These are phyloP conservation scores for Sepioteuthis lessoniana DNA, from an alignment of 2,888 invertebrate genomes.

Conservation along the genomic window DNA sequence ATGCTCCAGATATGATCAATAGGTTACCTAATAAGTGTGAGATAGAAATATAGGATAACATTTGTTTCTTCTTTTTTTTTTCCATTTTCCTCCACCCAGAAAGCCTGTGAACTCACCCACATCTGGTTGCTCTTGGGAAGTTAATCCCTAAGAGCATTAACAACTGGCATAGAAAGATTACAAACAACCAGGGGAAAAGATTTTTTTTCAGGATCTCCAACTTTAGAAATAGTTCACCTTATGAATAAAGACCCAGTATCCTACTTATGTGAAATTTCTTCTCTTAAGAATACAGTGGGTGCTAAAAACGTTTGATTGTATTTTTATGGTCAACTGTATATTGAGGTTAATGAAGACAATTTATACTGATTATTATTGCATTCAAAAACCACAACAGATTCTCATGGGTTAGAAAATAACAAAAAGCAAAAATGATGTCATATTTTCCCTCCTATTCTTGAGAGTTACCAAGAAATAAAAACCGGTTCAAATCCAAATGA, in stretches of 20 bases:
- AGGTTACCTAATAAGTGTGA: background rate
- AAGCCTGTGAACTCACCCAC: background rate
- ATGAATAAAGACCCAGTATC: background rate
- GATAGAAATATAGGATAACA: background rate
- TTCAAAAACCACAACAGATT: too few species aligned
- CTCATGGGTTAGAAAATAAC: too few species aligned
- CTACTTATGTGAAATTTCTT: background rate
- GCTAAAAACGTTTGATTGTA: background rate
- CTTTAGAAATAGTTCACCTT: background rate
- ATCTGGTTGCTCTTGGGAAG: conserved; percentile 17
- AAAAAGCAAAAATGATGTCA: too few species aligned
- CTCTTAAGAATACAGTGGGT: background rate
- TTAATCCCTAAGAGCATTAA: background rate
- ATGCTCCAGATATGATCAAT: background rate
- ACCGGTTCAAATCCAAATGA: too few species aligned
- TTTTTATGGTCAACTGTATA: background rate
- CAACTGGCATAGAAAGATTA: background rate
- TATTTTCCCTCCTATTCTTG: too few species aligned
- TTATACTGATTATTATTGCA: too few species aligned
- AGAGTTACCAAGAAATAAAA: too few species aligned
- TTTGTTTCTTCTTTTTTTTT: background rate
- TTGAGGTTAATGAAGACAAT: background rate
- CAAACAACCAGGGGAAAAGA: background rate
- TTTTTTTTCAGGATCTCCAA: background rate
- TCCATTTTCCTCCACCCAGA: background rate